Conservation (phyloP, 2,113 vertebrate species). For the Austrofundulus limnaeus region DNA sequence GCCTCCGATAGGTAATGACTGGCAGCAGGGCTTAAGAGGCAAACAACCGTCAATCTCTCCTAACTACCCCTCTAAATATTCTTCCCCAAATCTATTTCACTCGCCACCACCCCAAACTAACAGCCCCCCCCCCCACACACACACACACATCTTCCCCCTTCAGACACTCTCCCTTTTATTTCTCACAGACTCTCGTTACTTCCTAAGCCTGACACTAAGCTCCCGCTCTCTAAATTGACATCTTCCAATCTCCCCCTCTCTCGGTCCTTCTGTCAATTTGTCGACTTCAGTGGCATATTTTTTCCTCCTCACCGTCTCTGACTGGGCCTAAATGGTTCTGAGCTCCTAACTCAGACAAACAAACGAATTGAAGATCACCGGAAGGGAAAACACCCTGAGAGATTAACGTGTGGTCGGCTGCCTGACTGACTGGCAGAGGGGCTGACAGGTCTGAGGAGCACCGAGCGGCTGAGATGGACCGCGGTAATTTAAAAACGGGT, state of each 20-base stretch:
- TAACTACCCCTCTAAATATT: constrained; percentile 31
- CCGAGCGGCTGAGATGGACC: constrained; percentile 35
- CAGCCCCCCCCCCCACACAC: constrained; percentile 1
- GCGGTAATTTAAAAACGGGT: constrained; percentile 47
- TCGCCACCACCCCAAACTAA: constrained; percentile 26
- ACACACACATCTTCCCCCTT: background rate
- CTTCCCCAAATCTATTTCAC: constrained; percentile 8
- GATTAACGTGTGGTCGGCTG: constrained; percentile 22
- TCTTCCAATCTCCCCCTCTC: constrained; percentile 19
- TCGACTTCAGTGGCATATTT: constrained; percentile 29
- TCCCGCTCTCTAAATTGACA: constrained; percentile 43
- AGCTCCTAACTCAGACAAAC: constrained; percentile 41
- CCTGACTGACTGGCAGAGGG: constrained; percentile 50
- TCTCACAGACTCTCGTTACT: constrained; percentile 6
- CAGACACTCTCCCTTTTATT: background rate
- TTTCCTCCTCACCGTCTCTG: constrained; percentile 20
- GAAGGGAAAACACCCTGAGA: constrained; percentile 31
- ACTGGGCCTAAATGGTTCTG: constrained; percentile 10
- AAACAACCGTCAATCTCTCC: constrained; percentile 45
- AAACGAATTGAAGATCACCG: constrained; percentile 45
- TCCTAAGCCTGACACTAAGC: constrained; percentile 28
- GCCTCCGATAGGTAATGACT: constrained; percentile 60
- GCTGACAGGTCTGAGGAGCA: constrained; percentile 51
- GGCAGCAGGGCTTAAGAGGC: constrained; percentile 48
- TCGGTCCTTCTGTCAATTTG: constrained; percentile 35